A percentile compares a stretch with the other conserved stretches of the same genome.
phyloP scores from a whole-genome alignment of 2,888 invertebrate species.

The Brachyptera risi region DNA sequence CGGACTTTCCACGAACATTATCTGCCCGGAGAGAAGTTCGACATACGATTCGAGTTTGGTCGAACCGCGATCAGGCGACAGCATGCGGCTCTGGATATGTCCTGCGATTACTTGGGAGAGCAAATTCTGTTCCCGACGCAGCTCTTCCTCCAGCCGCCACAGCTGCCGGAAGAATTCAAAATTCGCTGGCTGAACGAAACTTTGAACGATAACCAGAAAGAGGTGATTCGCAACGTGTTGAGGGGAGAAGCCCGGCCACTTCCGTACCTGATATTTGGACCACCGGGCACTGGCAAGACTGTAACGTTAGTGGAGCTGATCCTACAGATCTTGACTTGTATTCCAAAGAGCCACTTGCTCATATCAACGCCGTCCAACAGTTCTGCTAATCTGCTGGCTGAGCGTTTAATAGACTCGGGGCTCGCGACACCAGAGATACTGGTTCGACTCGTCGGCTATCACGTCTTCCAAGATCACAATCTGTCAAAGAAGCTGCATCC shows the following conservation, averaged over 20 bases:
- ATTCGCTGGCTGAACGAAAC: constrained; percentile 33
- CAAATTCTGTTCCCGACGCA: constrained; percentile 68
- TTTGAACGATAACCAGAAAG: constrained; percentile 1
- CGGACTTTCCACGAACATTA: constrained; percentile 69
- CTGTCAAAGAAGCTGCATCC: constrained; percentile 63
- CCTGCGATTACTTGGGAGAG: constrained; percentile 58
- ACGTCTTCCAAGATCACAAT: constrained; percentile 56
- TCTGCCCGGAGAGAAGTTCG: constrained; percentile 55
- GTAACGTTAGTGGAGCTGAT: constrained; percentile 81
- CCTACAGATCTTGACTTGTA: constrained; percentile 58
- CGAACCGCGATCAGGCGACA: constrained; percentile 59
- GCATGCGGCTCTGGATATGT: constrained; percentile 68
- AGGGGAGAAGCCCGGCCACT: constrained; percentile 72
- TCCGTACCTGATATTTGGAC: constrained; percentile 80
- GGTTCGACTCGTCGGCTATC: constrained; percentile 67
- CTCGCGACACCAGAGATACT: constrained; percentile 66
- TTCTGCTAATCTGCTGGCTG: constrained; percentile 81
- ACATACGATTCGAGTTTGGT: constrained; percentile 67
- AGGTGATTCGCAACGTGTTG: constrained; percentile 67
- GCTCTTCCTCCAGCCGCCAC: constrained; percentile 50
- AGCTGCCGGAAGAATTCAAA: too few relatives aligned
- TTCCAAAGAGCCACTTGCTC: constrained; percentile 53
- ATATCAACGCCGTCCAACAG: constrained; percentile 90
- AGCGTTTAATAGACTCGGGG: constrained; percentile 67
- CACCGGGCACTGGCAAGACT: constrained; percentile 85